Evolutionary conservation across 2,888 invertebrate genomes (phyloP).

Genomic region (Lochmaea crataegi): DNA sequence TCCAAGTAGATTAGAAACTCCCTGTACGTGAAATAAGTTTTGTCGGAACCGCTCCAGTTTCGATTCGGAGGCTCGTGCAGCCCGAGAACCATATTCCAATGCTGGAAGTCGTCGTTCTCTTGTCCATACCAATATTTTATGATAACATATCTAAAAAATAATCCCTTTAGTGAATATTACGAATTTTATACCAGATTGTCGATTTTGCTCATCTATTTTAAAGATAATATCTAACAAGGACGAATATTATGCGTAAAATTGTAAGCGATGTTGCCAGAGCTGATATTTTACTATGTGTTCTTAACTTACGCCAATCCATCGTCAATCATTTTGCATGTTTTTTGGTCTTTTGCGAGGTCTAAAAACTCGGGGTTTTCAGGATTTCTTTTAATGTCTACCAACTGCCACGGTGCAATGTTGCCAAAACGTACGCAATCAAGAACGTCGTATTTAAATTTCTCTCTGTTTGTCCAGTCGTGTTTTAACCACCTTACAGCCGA

Average conservation of each 20-base stretch:
- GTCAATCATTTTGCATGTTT: slow-evolving; percentile 82
- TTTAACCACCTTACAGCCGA: slow-evolving; percentile 84
- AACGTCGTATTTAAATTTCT: slow-evolving; percentile 70
- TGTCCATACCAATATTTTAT: slow-evolving; percentile 82
- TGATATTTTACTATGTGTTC: neutral
- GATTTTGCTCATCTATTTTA: no score
- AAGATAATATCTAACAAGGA: no score
- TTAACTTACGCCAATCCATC: slow-evolving; percentile 80
- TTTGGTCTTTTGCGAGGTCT: slow-evolving; percentile 74
- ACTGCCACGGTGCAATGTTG: slow-evolving; percentile 82
- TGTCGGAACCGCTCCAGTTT: slow-evolving; percentile 77
- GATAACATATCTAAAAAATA: slow-evolving; percentile 74
- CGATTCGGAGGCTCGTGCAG: slow-evolving; percentile 78
- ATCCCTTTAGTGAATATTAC: neutral
- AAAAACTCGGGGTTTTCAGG: slow-evolving; percentile 79
- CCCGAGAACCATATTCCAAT: slow-evolving; percentile 77
- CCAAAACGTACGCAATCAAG: slow-evolving; percentile 82
- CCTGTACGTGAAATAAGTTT: slow-evolving; percentile 77
- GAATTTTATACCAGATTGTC: neutral
- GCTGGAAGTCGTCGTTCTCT: slow-evolving; percentile 77
- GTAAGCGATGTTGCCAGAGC: no score
- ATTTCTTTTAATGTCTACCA: slow-evolving; percentile 81
- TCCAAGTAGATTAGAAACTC: slow-evolving; percentile 77
- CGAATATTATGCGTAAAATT: no score
- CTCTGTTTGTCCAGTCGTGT: slow-evolving; percentile 75